A percentile compares a stretch with the other conserved stretches of the same genome.
phyloP scores from a whole-genome alignment of 2,888 invertebrate species.

The Dynastes tityus region DNA sequence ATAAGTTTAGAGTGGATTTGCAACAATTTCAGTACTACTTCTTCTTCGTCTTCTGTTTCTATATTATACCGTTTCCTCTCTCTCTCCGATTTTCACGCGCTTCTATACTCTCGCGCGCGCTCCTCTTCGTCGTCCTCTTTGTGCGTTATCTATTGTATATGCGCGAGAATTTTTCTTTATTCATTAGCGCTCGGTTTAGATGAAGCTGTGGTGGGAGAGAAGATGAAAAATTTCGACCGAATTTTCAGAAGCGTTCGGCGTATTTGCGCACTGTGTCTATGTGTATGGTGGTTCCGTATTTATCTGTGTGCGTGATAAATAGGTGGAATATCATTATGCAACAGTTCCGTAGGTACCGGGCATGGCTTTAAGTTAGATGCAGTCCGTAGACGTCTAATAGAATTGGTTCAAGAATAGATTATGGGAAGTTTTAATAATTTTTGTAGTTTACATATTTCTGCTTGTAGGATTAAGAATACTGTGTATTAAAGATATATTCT shows the following conservation, averaged over 20 bases:
- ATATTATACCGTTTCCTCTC: slow-evolving; percentile 33
- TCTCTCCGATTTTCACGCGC: slow-evolving; percentile 37
- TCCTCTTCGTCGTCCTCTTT: slow-evolving; percentile 2
- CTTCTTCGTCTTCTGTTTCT: slow-evolving; percentile 56
- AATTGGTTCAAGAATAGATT: too few species aligned
- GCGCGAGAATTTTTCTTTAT: slow-evolving; percentile 37
- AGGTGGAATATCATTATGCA: slow-evolving; percentile 29
- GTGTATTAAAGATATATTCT: too few species aligned
- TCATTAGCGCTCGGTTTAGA: slow-evolving; percentile 52
- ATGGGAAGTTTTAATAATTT: too few species aligned
- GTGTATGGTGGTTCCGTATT: background rate
- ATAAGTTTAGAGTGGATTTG: slow-evolving; percentile 69
- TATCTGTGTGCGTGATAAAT: slow-evolving; percentile 2
- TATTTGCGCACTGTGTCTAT: background rate
- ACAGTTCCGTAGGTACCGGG: slow-evolving; percentile 11
- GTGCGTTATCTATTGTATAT: slow-evolving; percentile 41
- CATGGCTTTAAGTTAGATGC: background rate
- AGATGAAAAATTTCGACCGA: slow-evolving; percentile 13
- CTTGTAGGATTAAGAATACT: too few species aligned
- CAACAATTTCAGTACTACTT: slow-evolving; percentile 64
- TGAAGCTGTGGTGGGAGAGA: background rate
- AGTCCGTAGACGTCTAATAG: too few species aligned
- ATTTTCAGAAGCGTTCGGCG: background rate
- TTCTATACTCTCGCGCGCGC: slow-evolving; percentile 19
- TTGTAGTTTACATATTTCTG: too few species aligned